A percentile compares a stretch with the other conserved stretches of the same genome.
These are phyloP conservation scores for Rhinoraja longicauda DNA, from an alignment of 2,797 vertebrate genomes.

Conservation along the genomic window DNA sequence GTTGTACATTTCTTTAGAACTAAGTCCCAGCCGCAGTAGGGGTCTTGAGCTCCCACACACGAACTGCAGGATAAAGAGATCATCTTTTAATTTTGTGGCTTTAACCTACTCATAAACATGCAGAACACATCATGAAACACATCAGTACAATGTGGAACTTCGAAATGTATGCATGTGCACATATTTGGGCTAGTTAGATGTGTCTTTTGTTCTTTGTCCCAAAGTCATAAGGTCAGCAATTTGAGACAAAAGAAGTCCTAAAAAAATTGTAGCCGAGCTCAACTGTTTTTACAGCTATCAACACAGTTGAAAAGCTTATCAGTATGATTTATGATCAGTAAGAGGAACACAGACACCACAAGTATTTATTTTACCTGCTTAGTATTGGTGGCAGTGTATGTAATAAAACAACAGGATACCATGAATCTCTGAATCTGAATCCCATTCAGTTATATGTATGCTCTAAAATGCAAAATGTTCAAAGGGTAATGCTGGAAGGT, in stretches of 20 bases:
- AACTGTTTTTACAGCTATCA: neutral
- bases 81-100: constrained; percentile 6
- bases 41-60: constrained; percentile 86
- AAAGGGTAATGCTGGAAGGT: neutral
- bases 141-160: neutral
- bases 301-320: neutral
- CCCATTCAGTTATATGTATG: neutral
- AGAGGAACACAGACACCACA: neutral
- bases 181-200: neutral
- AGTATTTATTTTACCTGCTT: constrained; percentile 8
- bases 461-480: neutral
- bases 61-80: constrained; percentile 56
- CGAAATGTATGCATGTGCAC: neutral
- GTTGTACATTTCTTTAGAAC: constrained; percentile 86
- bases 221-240: neutral
- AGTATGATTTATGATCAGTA: neutral
- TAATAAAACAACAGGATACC: neutral
- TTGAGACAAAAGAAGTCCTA: constrained; percentile 19
- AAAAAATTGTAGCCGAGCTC: neutral
- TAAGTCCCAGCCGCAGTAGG: constrained; percentile 92
- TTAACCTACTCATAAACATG: constrained; percentile 1
- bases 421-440: neutral
- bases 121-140: neutral
- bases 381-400: neutral
- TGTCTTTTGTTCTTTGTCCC: neutral